Evolutionary conservation across 2,797 vertebrate species (phyloP), one percentile per base, ranked within the genome.

Genomic region (Tachyglossus aculeatus): DNA sequence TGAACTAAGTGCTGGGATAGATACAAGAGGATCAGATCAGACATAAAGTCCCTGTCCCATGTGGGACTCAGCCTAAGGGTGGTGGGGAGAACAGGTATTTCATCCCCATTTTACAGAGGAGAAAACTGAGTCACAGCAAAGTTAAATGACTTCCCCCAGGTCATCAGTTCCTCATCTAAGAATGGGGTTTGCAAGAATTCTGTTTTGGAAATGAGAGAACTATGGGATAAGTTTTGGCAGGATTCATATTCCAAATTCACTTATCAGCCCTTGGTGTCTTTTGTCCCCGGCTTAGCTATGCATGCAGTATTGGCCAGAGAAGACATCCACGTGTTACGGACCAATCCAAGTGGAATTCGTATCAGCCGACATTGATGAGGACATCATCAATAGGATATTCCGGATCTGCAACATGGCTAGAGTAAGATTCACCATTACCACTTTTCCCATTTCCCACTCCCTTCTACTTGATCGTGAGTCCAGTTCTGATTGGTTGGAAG

Each of bases 251-350:
- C 51, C 31, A 10, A 27, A 63, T 14, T 67, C n/a, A n/a, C n/a
- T 51, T 43, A 31, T 16, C 27, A 64, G 13, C 18, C 29, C 67
- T 67, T 44, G 67, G 2, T 67, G 71, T 57, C 31, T 31, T 24
- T 60, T 71, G 9, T 7, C 3, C 31, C 40, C 50, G 52, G 14
- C 41, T 7, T 63, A 98, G 97, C 90, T 98, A 57, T 98, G 97
- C 84, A 96, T 98, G 95, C 97, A 98, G 91, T 99, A 99, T 90
- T 99, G 97, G 97, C 97, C 97, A 0, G 97, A 99, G 90, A 98
- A 99, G 88, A 96, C 95, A 0, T 96, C 96, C 0, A 96, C 96
- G 37, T 98, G 97, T 76, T 99, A 99, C 0, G 97, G 97, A 4
- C 97, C 97, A 1, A 96, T 98, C 81, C 97, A 99, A 66, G 97